These are phyloP conservation scores for Acromyrmex charruanus DNA, from an alignment of 1,140 invertebrate species.

Conservation along the genomic window DNA sequence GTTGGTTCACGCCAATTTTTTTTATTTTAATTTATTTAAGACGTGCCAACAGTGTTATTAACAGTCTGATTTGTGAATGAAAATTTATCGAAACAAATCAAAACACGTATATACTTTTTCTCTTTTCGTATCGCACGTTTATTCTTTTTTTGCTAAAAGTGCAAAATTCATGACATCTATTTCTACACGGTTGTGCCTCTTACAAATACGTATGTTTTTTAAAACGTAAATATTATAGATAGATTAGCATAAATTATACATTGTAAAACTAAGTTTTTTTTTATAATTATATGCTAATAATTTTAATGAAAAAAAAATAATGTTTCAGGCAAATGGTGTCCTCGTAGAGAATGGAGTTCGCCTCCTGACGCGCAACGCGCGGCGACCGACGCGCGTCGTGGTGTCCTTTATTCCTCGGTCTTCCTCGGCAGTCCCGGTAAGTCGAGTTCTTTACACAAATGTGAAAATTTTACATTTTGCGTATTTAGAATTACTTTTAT, in stretches of 20 bases:
- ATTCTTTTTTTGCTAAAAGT: background rate
- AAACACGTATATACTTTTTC: background rate
- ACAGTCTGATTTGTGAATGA: background rate
- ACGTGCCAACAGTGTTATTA: background rate
- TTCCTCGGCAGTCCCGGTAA: conserved; percentile 96
- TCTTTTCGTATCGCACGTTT: background rate
- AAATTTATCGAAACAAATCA: no score
- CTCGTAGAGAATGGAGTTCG: conserved; percentile 94
- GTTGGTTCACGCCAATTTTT: background rate
- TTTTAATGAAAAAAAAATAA: conserved; percentile 48
- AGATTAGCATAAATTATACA: background rate
- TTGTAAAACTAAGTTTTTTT: background rate
- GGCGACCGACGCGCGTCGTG: conserved; percentile 91
- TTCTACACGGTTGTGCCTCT: background rate
- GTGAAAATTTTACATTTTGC: background rate
- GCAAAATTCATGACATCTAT: background rate
- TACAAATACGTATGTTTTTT: background rate
- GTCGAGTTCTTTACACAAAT: conserved; percentile 79
- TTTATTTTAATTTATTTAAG: conserved; percentile 36
- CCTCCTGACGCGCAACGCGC: conserved; percentile 92
- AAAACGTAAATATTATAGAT: background rate
- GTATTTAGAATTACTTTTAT: background rate
- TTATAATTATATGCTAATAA: background rate
- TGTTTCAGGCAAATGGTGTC: conserved; percentile 95
- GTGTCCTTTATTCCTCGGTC: conserved; percentile 94